phyloP scores from a whole-genome alignment of 2,797 vertebrate species.

The Sebastiscus albofasciatus region DNA sequence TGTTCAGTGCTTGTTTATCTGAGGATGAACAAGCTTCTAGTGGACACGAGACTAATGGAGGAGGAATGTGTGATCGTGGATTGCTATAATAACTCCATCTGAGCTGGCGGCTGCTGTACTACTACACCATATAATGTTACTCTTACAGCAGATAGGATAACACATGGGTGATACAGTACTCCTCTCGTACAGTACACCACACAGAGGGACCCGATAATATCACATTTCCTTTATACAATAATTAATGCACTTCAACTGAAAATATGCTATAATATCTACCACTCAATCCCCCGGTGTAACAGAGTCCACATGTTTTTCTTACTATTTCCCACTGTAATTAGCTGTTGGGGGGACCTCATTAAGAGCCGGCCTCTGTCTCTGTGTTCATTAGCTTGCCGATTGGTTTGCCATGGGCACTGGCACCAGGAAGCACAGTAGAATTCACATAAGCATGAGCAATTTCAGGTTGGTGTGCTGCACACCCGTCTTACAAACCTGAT shows the following conservation, averaged over 20 bases:
- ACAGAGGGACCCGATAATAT: conserved; percentile 2
- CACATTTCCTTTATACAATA: background rate
- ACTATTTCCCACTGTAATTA: conserved; percentile 31
- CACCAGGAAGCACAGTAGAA: conserved; percentile 12
- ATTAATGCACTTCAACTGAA: conserved; percentile 22
- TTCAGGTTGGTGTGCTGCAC: background rate
- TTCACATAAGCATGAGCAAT: background rate
- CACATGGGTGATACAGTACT: background rate
- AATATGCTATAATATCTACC: conserved; percentile 13
- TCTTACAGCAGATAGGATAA: background rate
- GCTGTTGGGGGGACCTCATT: conserved; percentile 30
- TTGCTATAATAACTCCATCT: no score
- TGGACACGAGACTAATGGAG: background rate
- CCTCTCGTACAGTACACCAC: background rate
- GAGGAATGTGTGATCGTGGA: no score
- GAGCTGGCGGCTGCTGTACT: background rate
- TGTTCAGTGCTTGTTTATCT: background rate
- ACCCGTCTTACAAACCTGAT: background rate
- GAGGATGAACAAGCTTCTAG: background rate
- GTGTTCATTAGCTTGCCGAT: conserved; percentile 20
- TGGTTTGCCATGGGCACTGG: background rate
- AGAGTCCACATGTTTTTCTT: conserved; percentile 19
- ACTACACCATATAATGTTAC: background rate
- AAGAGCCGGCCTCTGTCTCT: conserved; percentile 23
- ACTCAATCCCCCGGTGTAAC: background rate